Conservation (phyloP, 1,140 invertebrate species). For the Lepidotrigona ventralis region DNA sequence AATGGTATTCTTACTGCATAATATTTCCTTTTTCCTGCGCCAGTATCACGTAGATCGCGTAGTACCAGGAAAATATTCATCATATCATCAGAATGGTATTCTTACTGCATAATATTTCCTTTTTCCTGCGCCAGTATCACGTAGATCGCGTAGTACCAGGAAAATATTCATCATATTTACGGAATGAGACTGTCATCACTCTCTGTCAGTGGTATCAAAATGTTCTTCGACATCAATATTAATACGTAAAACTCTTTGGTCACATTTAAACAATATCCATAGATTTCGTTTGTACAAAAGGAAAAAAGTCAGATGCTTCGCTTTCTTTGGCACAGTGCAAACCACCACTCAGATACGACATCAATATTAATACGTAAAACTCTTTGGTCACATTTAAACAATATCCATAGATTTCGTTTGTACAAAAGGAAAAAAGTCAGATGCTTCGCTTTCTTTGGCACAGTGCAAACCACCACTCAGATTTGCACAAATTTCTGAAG, state of each 20-base stretch:
- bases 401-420: constrained; percentile 98
- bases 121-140: constrained; percentile 98
- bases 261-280: constrained; percentile 97
- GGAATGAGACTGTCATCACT: constrained; percentile 99
- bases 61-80: constrained; percentile 98
- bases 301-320: constrained; percentile 94
- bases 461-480: constrained; percentile 99
- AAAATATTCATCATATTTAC: constrained; percentile 99
- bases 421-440: constrained; percentile 94
- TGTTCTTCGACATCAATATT: constrained; percentile 99
- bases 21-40: constrained; percentile 98
- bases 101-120: constrained; percentile 99
- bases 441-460: constrained; percentile 99
- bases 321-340: constrained; percentile 99
- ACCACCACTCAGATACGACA: constrained; percentile 98
- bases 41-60: constrained; percentile 97
- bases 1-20: constrained; percentile 99
- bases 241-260: constrained; percentile 97
- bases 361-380: constrained; percentile 99
- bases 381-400: constrained; percentile 96
- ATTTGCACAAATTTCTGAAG: constrained; percentile 98
- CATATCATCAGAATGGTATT: constrained; percentile 94
- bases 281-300: constrained; percentile 98
- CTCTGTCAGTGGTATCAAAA: constrained; percentile 97
- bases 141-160: constrained; percentile 96